Base-by-base conservation (phyloP, 2,888 invertebrate species). In the Xanthia icteritia region DNA sequence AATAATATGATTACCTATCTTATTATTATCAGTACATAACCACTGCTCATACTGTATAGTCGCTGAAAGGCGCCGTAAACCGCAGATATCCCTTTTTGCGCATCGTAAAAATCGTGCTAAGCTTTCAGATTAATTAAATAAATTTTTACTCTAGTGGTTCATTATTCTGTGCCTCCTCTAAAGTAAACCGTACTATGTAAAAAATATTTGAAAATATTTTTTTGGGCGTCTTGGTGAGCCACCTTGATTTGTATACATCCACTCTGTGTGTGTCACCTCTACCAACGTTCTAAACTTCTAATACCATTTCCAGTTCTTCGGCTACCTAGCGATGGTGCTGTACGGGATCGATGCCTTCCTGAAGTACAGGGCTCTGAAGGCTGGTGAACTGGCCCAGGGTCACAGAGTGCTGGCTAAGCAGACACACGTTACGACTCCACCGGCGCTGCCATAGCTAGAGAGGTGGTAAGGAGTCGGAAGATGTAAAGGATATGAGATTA, bases 311-410 rank as follows among this genome's bases (percentile, higher is more conserved):
- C 96, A 99, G 99, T 98, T 99, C 94, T 99, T 99, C 94, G 99
- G 99, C 65, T 99, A 98, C 94, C 97, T 97, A 79, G 98, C 98
- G 4, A 99, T 99, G 98, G 97, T 98, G 83, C 94, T 97, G 5
- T 99, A 99, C 94, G 99, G 98, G 0, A 97, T 97, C 83, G 99
- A 99, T 90, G 98, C 98, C 51, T 99, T 97, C 95, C 93, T 98
- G 45, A 99, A 98, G 92, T 98, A 97, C 92, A 96, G 96, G 79
- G 97, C 97, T 0, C 96, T 98, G 70, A 96, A 96, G 90, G 95
- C 96, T 36, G 98, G 98, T 3, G 97, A 97, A 83, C 94, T 98
- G 76, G 98, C 98, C 54, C 98, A 98, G 93, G 98, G 98, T 15
- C 97, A 97, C 63, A 95, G 97, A 60, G 97, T 97, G 58, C 92